phyloP scores from a whole-genome alignment of 2,113 vertebrate species.

The Xyliphius kryptos region DNA sequence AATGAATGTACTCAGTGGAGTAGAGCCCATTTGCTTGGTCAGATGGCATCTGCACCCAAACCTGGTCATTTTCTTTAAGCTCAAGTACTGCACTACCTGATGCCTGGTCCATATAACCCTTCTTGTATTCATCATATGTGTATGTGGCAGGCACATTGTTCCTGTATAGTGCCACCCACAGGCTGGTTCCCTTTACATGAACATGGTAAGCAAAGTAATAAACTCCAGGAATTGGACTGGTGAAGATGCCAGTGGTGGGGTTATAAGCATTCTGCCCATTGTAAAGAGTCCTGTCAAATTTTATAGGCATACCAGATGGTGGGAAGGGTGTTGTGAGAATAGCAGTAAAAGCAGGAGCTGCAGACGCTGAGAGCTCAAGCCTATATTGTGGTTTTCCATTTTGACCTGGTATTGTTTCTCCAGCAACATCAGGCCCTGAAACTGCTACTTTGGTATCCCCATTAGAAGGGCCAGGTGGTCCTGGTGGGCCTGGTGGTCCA shows the following conservation, averaged over 20 bases:
- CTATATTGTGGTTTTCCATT: slow-evolving; percentile 76
- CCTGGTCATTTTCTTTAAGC: slow-evolving; percentile 92
- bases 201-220: slow-evolving; percentile 98
- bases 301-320: slow-evolving; percentile 88
- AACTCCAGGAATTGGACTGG: slow-evolving; percentile 84
- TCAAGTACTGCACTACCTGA: slow-evolving; percentile 95
- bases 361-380: slow-evolving; percentile 73
- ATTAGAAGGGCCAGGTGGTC: slow-evolving; percentile 67
- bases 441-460: slow-evolving; percentile 75
- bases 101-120: slow-evolving; percentile 98
- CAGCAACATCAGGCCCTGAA: slow-evolving; percentile 75
- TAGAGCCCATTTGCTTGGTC: slow-evolving; percentile 97
- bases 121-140: slow-evolving; percentile 98
- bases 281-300: slow-evolving; percentile 94
- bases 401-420: slow-evolving; percentile 73
- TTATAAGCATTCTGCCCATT: slow-evolving; percentile 94
- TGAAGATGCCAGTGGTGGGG: slow-evolving; percentile 87
- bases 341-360: slow-evolving; percentile 88
- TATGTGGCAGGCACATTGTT: slow-evolving; percentile 98
- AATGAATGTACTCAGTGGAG: slow-evolving; percentile 97
- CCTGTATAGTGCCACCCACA: slow-evolving; percentile 98
- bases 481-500: slow-evolving; percentile 75
- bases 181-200: slow-evolving; percentile 93
- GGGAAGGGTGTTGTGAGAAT: slow-evolving; percentile 92
- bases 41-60: slow-evolving; percentile 97